phyloP scores from a whole-genome alignment of 2,797 vertebrate genomes.

The Falco naumanni region DNA sequence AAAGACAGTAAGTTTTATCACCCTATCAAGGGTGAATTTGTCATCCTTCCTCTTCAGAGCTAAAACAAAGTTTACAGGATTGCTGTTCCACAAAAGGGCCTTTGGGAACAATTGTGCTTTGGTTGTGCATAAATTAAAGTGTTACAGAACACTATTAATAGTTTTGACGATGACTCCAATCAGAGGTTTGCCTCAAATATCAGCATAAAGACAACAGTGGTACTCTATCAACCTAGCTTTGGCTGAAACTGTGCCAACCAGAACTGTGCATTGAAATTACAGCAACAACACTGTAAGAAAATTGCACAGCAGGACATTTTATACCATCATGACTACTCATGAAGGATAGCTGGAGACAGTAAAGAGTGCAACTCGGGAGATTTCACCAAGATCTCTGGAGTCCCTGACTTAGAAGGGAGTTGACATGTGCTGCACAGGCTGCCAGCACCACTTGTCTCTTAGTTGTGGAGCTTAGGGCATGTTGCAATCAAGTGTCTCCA shows the following conservation, averaged over 20 bases:
- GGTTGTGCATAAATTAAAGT: not conserved
- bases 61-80: not conserved
- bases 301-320: not conserved
- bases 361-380: not conserved
- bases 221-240: not conserved
- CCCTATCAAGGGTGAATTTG: not conserved
- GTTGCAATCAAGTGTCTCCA: not conserved
- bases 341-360: not conserved
- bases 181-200: not conserved
- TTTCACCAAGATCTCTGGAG: not conserved
- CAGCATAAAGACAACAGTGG: not conserved
- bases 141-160: not conserved
- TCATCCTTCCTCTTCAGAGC: not conserved
- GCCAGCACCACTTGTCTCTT: not conserved
- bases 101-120: rapidly evolving
- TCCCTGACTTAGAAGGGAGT: not conserved
- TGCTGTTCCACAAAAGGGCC: not conserved
- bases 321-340: rapidly evolving
- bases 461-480: not conserved
- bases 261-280: not conserved
- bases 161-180: not conserved
- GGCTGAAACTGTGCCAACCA: not conserved
- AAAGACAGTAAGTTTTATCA: not conserved
- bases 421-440: rapidly evolving
- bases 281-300: not conserved